Conservation (phyloP, 2,888 invertebrate genomes). For the Diaperis boleti region DNA sequence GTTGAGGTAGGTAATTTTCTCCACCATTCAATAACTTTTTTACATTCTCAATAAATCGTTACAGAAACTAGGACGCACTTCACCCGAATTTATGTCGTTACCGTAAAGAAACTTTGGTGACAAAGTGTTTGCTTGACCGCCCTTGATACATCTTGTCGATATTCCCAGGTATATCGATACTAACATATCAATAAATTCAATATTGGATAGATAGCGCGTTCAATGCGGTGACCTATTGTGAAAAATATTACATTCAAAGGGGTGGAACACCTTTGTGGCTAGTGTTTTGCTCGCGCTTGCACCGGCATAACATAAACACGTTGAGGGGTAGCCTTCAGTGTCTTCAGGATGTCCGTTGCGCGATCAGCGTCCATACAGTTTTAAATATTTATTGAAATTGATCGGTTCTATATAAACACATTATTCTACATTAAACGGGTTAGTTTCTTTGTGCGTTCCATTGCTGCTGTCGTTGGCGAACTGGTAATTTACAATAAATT, state of each 20-base stretch:
- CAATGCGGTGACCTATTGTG: slow-evolving; percentile 38
- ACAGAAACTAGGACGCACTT: not conserved
- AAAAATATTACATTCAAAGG: slow-evolving; percentile 27
- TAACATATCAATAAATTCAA: slow-evolving; percentile 23
- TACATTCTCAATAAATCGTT: not conserved
- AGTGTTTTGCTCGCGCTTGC: slow-evolving; percentile 40
- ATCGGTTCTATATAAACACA: slow-evolving; percentile 31
- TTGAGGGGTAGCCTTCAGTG: slow-evolving; percentile 29
- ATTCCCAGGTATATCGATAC: slow-evolving; percentile 4
- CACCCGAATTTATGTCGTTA: not conserved
- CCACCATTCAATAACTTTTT: not conserved
- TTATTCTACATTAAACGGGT: slow-evolving; percentile 9
- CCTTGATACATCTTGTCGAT: slow-evolving; percentile 13
- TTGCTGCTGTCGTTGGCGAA: not conserved
- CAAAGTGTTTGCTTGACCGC: slow-evolving; percentile 3
- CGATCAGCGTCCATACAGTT: slow-evolving; percentile 25
- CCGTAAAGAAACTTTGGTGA: not conserved
- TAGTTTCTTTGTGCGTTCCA: slow-evolving; percentile 10
- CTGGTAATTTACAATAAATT: slow-evolving; percentile 17
- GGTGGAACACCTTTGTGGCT: slow-evolving; percentile 17
- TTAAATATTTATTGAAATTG: slow-evolving; percentile 40
- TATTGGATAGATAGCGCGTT: slow-evolving; percentile 15
- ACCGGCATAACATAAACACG: slow-evolving; percentile 34
- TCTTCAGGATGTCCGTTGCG: slow-evolving; percentile 36
- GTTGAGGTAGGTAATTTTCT: slow-evolving; percentile 6